These are phyloP conservation scores for Thryonomys swinderianus DNA, from an alignment of 2,113 vertebrate species.

Conservation along the genomic window DNA sequence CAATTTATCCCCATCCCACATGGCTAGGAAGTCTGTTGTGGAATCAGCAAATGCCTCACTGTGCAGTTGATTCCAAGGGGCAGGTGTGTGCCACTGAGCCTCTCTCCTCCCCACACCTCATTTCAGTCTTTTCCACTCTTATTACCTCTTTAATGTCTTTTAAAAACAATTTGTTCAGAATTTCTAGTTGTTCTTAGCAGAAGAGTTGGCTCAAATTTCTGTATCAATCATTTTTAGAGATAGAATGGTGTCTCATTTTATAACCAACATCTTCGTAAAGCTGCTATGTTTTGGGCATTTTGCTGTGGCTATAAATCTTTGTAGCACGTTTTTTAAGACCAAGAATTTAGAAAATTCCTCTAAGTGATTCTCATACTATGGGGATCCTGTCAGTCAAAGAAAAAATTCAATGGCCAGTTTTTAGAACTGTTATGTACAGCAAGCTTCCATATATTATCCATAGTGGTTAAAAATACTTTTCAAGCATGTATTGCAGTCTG, in stretches of 20 bases:
- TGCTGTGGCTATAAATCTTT: not conserved
- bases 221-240: not conserved
- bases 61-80: not conserved
- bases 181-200: not conserved
- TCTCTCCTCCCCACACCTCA: not conserved
- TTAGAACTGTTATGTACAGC: not conserved
- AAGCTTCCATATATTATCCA: not conserved
- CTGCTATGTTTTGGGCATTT: not conserved
- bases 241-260: not conserved
- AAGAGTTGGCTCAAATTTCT: not conserved
- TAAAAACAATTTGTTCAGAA: not conserved
- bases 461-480: not conserved
- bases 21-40: not conserved
- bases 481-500: not conserved
- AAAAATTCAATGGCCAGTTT: not conserved
- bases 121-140: not conserved
- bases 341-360: not conserved
- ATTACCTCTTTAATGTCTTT: not conserved
- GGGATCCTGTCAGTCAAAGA: not conserved
- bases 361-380: not conserved
- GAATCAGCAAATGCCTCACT: not conserved
- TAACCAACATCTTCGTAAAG: not conserved
- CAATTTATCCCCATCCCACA: not conserved
- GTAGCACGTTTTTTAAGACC: not conserved
- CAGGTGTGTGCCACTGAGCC: not conserved